Percentiles rank a stretch among this genome's conserved stretches.
These are phyloP conservation scores for Xenopus tropicalis DNA, from an alignment of 2,113 vertebrate genomes.

Conservation along the genomic window DNA sequence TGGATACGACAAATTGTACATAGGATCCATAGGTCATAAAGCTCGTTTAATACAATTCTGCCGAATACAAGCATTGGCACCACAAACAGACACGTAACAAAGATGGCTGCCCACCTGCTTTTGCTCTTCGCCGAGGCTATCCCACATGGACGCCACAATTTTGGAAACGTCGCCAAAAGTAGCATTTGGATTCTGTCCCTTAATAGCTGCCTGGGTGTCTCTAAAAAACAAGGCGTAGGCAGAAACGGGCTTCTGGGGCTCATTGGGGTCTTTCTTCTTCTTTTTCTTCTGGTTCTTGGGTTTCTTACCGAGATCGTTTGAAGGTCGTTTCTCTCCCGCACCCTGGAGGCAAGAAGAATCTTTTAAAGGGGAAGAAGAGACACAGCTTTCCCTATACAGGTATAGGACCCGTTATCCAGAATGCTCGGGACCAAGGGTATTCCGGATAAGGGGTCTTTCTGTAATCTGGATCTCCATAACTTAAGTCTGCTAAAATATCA, in stretches of 20 bases:
- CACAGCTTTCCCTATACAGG: not conserved
- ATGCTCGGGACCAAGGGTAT: too few relatives aligned
- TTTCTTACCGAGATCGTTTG: slow-evolving; percentile 90
- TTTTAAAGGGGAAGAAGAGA: not conserved
- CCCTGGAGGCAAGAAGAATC: slow-evolving; percentile 59
- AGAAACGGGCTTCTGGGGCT: slow-evolving; percentile 94
- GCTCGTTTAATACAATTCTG: too few relatives aligned
- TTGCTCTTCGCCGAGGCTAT: slow-evolving; percentile 93
- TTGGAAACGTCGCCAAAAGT: slow-evolving; percentile 97
- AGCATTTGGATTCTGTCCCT: slow-evolving; percentile 94
- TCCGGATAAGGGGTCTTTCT: too few relatives aligned
- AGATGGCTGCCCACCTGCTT: slow-evolving; percentile 80
- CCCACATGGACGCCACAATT: slow-evolving; percentile 98
- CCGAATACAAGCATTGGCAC: too few relatives aligned
- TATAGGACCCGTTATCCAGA: too few relatives aligned
- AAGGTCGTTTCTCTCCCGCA: slow-evolving; percentile 90
- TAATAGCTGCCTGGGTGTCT: slow-evolving; percentile 96
- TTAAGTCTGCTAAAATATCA: too few relatives aligned
- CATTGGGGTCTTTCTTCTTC: slow-evolving; percentile 98
- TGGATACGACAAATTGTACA: too few relatives aligned
- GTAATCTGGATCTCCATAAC: too few relatives aligned
- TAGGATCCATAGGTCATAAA: too few relatives aligned
- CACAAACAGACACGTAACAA: not conserved
- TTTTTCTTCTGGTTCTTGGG: slow-evolving; percentile 97
- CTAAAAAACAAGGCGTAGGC: slow-evolving; percentile 97